Evolutionary conservation across 1,140 invertebrate species (phyloP).

Genomic region (Heliconius hermathena): DNA sequence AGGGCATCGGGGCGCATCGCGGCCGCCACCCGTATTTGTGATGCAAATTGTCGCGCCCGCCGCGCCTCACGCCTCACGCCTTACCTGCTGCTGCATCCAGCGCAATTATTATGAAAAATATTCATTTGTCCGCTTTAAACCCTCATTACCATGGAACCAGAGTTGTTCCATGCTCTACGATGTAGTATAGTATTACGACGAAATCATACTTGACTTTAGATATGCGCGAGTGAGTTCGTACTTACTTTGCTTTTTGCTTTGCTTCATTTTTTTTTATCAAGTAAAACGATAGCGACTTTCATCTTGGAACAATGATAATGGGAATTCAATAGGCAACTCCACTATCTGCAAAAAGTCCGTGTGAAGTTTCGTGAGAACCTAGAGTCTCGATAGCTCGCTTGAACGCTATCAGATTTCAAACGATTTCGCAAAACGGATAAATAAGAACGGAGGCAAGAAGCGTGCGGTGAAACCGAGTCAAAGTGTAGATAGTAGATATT

Average conservation of each 20-base stretch:
- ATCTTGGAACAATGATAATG: conserved; percentile 54
- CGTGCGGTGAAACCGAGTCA: conserved; percentile 79
- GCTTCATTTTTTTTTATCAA: conserved; percentile 29
- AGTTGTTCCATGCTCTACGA: too few relatives aligned
- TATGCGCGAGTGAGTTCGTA: background rate
- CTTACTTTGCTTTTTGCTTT: background rate
- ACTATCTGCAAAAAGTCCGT: conserved; percentile 66
- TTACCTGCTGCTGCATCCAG: conserved; percentile 66
- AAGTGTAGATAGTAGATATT: conserved; percentile 80
- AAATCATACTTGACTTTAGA: conserved; percentile 16
- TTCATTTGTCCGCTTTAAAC: conserved; percentile 73
- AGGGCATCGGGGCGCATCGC: conserved; percentile 55
- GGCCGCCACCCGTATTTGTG: conserved; percentile 74
- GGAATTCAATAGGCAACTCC: conserved; percentile 69
- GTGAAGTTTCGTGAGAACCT: conserved; percentile 75
- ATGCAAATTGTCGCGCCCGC: conserved; percentile 77
- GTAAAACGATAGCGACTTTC: conserved; percentile 54
- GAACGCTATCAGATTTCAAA: conserved; percentile 81
- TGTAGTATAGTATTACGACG: background rate
- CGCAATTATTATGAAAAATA: conserved; percentile 79
- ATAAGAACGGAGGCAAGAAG: conserved; percentile 78
- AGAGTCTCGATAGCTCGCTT: conserved; percentile 62
- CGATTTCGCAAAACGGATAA: conserved; percentile 81
- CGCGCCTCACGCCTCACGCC: conserved; percentile 56
- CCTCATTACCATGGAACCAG: conserved; percentile 58